Base-by-base conservation (phyloP, 2,113 vertebrate genomes). In the Phrynosoma blainvillii region DNA sequence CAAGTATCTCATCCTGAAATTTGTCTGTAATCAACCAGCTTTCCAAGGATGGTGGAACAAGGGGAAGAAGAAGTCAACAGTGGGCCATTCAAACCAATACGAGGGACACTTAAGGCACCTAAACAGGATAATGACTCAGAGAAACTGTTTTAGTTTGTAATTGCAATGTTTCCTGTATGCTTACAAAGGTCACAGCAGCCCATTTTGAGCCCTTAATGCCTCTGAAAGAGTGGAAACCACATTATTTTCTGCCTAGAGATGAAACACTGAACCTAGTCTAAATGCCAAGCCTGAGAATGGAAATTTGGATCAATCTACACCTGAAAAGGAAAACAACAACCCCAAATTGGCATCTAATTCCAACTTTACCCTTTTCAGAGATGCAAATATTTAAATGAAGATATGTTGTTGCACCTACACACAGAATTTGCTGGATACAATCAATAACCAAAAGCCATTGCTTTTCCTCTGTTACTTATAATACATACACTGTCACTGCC, bases 71-170 rank as follows among this genome's bases (percentile, higher is more conserved):
- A 93, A 90, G 79, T 89, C 92, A 89, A 92, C 95, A 95, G 96
- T 93, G 95, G 95, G 95, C 95, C 94, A 93, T 92, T 93, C 92
- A 93, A 90, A 89, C 74, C 7, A 70, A 59, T 18, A 77, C 70
- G 88, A 85, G 92, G 94, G 88, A 89, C 90, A 92, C 92, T 94
- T 94, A 87, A 89, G 89, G 88, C 25, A 92, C 85, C 90, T 87
- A 85, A 82, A 85, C 84, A 91, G 87, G 92, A 95, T 10, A 94
- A 95, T 85, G 96, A 96, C 95, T 97, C 96, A 97, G 94, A 94
- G 88, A 93, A 62, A 75, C 77, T 16, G 47, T 83, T 30, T 78
- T 91, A 94, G 91, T 90, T 95, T 89, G 87, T 88, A 91, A 92
- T 77, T 9, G 0, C 88, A 84, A 92, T 90, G 93, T 87, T 89